Conservation (phyloP, 2,113 vertebrate genomes). For the Columba janthina region DNA sequence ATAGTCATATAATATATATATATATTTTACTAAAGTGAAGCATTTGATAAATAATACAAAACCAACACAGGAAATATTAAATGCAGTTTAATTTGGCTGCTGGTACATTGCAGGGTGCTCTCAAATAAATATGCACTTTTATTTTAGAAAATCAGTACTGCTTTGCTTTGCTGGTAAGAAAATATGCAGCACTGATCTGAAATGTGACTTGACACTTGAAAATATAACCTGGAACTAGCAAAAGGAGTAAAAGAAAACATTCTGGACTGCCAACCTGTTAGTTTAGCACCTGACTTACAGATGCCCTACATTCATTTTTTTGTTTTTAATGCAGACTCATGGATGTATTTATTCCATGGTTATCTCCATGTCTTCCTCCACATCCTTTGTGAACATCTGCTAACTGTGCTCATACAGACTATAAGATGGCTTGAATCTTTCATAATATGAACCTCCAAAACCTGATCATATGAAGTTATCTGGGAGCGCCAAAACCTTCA, state of each 20-base stretch:
- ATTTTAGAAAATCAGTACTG: neutral
- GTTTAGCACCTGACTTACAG: neutral
- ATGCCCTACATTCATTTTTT: neutral
- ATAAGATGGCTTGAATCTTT: neutral
- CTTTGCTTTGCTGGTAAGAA: neutral
- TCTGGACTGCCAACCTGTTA: neutral
- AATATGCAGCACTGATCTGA: neutral
- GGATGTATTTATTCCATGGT: neutral
- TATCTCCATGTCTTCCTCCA: neutral
- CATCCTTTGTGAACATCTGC: neutral
- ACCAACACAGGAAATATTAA: slow-evolving; percentile 2
- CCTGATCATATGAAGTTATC: neutral
- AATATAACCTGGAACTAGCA: neutral
- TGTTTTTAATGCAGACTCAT: neutral
- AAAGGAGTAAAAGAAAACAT: neutral
- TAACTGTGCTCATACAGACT: neutral
- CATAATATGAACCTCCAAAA: neutral
- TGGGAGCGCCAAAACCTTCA: neutral
- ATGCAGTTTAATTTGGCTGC: slow-evolving; percentile 31
- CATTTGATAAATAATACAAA: slow-evolving; percentile 21
- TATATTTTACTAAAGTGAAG: neutral
- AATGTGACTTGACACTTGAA: slow-evolving; percentile 8
- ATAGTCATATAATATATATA: neutral
- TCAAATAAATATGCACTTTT: neutral
- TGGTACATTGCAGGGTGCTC: neutral